These are phyloP conservation scores for Zoanthus solanderi DNA, from an alignment of 92 coral and sea anemone species.

Conservation along the genomic window DNA sequence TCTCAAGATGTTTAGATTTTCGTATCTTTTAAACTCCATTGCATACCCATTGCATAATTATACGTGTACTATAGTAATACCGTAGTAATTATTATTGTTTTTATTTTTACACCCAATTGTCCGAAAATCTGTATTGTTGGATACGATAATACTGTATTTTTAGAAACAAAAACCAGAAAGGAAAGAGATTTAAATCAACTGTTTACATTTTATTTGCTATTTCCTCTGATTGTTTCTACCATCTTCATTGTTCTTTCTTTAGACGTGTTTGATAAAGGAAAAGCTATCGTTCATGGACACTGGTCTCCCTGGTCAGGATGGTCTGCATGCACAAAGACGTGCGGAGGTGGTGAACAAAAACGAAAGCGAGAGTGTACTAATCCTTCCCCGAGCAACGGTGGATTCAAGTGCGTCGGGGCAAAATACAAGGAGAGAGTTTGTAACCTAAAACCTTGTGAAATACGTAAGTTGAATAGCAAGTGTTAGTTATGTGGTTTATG, in stretches of 20 bases:
- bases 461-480: slow-evolving; percentile 52
- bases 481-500: not conserved
- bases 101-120: too few species aligned
- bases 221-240: not conserved
- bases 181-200: too few species aligned
- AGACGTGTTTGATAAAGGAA: slow-evolving; percentile 16
- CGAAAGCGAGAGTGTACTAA: slow-evolving; percentile 68
- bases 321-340: slow-evolving; percentile 70
- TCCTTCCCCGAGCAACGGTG: slow-evolving; percentile 74
- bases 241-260: not conserved
- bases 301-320: slow-evolving; percentile 84
- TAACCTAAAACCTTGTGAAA: slow-evolving; percentile 64
- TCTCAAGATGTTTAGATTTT: too few species aligned
- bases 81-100: too few species aligned
- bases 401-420: slow-evolving; percentile 61
- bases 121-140: too few species aligned
- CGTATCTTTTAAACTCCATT: too few species aligned
- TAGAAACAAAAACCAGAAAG: too few species aligned
- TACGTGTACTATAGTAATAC: too few species aligned
- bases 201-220: not conserved
- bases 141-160: too few species aligned
- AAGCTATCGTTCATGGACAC: slow-evolving; percentile 62
- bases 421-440: slow-evolving; percentile 58
- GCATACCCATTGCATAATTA: too few species aligned
- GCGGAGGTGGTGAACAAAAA: slow-evolving; percentile 70